Conservation (phyloP, 2,113 vertebrate genomes). For the Petaurus breviceps region DNA sequence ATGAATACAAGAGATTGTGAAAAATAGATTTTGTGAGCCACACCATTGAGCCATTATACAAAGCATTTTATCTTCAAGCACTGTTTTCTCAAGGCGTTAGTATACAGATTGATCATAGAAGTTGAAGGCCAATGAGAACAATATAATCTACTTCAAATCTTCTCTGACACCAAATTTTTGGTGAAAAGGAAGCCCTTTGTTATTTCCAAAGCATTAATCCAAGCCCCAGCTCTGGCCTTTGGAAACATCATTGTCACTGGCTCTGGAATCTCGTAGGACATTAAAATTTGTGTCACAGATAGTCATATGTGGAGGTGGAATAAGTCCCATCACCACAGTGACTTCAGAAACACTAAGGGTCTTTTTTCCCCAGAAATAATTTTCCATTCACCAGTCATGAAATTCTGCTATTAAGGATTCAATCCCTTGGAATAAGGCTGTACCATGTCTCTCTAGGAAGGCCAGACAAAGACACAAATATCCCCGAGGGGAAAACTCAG, state of each 20-base stretch:
- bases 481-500: background rate
- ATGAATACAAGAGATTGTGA: background rate
- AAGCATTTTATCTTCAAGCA: background rate
- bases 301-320: background rate
- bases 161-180: background rate
- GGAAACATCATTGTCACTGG: background rate
- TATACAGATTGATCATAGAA: background rate
- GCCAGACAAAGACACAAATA: background rate
- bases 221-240: background rate
- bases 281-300: background rate
- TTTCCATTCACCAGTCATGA: background rate
- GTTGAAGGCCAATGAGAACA: background rate
- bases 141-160: background rate
- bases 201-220: background rate
- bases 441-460: background rate
- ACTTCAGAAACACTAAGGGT: background rate
- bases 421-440: background rate
- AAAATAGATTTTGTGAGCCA: constrained; percentile 41
- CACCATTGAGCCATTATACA: background rate
- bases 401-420: background rate
- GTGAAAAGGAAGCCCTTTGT: background rate
- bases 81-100: constrained; percentile 14
- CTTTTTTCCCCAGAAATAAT: background rate
- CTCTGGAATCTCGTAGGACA: background rate
- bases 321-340: background rate